Conservation (phyloP, 2,113 vertebrate species). For the Microcebus lehilahytsara region DNA sequence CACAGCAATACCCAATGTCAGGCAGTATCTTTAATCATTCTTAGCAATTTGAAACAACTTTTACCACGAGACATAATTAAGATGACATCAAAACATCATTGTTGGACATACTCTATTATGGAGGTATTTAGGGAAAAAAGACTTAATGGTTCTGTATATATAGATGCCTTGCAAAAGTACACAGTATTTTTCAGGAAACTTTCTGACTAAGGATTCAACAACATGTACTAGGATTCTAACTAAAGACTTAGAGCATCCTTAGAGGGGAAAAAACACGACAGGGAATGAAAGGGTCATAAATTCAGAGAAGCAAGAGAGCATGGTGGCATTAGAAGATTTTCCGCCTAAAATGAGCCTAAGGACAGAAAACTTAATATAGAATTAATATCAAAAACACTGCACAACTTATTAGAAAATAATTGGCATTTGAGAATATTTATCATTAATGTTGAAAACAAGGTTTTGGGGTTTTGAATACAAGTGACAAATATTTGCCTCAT, state of each 20-base stretch:
- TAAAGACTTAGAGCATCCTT: neutral
- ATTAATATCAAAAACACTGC: neutral
- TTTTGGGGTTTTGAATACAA: neutral
- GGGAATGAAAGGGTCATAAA: neutral
- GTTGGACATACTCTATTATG: neutral
- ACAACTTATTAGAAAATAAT: neutral
- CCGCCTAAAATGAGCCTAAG: neutral
- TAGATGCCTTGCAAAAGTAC: neutral
- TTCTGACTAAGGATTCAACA: neutral
- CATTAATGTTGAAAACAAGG: neutral
- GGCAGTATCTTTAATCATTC: neutral
- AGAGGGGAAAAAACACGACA: neutral
- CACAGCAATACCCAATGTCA: constrained; percentile 43
- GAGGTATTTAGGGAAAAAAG: neutral
- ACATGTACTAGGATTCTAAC: neutral
- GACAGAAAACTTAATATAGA: neutral
- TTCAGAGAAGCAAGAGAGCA: neutral
- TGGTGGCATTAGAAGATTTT: neutral
- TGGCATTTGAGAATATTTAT: neutral
- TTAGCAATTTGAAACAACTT: neutral
- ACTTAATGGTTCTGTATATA: neutral
- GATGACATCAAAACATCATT: neutral
- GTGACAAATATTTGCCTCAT: neutral
- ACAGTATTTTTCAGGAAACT: neutral
- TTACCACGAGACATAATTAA: neutral